Conservation (phyloP, 2,888 invertebrate species). For the Cepaea hortensis region DNA sequence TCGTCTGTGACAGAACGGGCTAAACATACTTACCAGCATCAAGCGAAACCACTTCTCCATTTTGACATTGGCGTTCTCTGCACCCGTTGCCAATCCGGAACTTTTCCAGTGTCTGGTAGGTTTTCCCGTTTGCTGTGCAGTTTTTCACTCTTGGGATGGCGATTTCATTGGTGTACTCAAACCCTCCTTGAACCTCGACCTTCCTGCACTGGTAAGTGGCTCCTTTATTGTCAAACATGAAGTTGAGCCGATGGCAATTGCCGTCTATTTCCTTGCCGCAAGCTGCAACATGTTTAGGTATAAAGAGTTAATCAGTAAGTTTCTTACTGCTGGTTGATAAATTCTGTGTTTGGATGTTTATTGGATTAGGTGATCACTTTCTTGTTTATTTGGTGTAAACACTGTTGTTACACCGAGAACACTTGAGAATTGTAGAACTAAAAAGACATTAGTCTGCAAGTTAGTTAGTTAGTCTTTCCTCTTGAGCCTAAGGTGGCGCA, state of each 20-base stretch:
- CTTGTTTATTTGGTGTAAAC: too few relatives aligned
- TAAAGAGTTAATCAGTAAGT: too few relatives aligned
- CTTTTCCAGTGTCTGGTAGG: not conserved
- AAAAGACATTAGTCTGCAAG: too few relatives aligned
- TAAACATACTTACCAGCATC: not conserved
- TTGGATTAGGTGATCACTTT: too few relatives aligned
- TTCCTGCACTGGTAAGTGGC: not conserved
- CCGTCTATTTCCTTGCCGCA: conserved; percentile 12
- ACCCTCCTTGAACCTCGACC: not conserved
- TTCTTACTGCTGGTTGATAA: too few relatives aligned
- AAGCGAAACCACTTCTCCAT: not conserved
- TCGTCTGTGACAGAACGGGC: too few relatives aligned
- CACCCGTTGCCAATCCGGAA: not conserved
- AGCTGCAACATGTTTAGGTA: not conserved
- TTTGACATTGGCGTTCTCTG: not conserved
- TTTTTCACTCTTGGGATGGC: not conserved
- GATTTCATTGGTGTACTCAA: not conserved
- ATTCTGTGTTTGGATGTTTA: too few relatives aligned
- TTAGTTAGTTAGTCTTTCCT: too few relatives aligned
- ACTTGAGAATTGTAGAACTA: too few relatives aligned
- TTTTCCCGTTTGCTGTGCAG: not conserved
- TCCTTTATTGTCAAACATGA: not conserved
- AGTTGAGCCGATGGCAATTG: not conserved
- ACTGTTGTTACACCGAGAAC: too few relatives aligned
- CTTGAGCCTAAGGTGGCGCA: too few relatives aligned